Base-by-base conservation (phyloP, 2,888 invertebrate species). In the Drosophila niveifrons region DNA sequence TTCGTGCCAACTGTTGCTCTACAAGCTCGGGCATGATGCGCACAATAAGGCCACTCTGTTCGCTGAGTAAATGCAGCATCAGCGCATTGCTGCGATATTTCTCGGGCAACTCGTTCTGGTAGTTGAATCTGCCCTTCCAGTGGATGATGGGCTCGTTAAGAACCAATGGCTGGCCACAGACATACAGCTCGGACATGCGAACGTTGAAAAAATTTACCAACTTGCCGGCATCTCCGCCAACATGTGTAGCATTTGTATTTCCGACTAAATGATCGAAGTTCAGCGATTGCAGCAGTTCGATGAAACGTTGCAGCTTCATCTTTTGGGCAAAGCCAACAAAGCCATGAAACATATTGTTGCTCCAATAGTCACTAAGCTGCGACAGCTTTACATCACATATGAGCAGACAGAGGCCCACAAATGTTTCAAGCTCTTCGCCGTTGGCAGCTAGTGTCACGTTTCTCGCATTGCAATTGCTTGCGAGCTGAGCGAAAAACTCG, bases 131-230 rank as follows among this genome's bases (percentile, higher is more conserved):
- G 0, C 82, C 78, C 43, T 88, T 89, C 88, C 88, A 88, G 3
- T 75, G 72, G 0, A 80, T 18, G 2, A 88, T 70, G 1, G 88
- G 88, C 3, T 89, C 86, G 7, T 89, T 89, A 2, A 88, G 61
- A 11, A 88, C 80, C 64, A 88, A n/a, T 13, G 78, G 78, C 65
- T 89, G 84, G 0, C 88, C 89, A 28, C 80, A 80, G 1, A 66
- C 58, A 48, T 89, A 84, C 8, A 82, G 4, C 9, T 79, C 71
- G 1, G 70, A 62, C 88, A 88, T 88, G 29, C 80, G 80, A 0
- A 59, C 57, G 63, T 88, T 88, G 36, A 88, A 86, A 6, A 57
- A 84, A 39, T 66, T 63, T 0, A 84, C 13, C 11, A 82, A 48
- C 6, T 78, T 67, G 10, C 71, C 59, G 1, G 75, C 61, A 13